Percentiles rank a stretch among this genome's conserved stretches.
phyloP scores from a whole-genome alignment of 2,797 vertebrate species.

The Pristis pectinata region DNA sequence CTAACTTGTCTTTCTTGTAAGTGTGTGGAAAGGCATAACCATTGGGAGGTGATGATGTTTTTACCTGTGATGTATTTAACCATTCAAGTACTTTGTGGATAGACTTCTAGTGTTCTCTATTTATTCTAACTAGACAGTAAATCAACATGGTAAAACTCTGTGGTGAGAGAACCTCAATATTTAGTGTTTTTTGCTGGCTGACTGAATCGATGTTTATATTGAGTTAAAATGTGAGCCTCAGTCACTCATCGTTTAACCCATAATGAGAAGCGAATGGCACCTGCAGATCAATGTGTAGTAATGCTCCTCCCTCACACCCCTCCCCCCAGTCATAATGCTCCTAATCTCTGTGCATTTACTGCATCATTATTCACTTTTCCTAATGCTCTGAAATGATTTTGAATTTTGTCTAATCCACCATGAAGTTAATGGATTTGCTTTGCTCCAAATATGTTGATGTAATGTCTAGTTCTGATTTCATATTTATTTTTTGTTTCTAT shows the following conservation, averaged over 20 bases:
- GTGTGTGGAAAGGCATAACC: not conserved
- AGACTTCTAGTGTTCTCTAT: not conserved
- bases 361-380: not conserved
- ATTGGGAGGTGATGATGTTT: not conserved
- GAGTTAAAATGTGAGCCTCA: not conserved
- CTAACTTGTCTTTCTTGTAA: not conserved
- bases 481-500: not conserved
- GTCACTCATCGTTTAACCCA: not conserved
- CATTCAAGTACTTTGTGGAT: not conserved
- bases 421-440: not conserved
- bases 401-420: not conserved
- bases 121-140: not conserved
- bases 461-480: not conserved
- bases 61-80: not conserved
- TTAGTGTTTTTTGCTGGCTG: not conserved
- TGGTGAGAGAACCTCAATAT: not conserved
- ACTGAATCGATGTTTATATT: not conserved
- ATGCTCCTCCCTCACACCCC: not conserved
- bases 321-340: not conserved
- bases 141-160: not conserved
- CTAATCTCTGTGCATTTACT: not conserved
- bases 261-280: not conserved
- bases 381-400: not conserved
- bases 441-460: not conserved
- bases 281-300: not conserved